phyloP scores from a whole-genome alignment of 2,888 invertebrate genomes.

The Cantharis flavilabris region DNA sequence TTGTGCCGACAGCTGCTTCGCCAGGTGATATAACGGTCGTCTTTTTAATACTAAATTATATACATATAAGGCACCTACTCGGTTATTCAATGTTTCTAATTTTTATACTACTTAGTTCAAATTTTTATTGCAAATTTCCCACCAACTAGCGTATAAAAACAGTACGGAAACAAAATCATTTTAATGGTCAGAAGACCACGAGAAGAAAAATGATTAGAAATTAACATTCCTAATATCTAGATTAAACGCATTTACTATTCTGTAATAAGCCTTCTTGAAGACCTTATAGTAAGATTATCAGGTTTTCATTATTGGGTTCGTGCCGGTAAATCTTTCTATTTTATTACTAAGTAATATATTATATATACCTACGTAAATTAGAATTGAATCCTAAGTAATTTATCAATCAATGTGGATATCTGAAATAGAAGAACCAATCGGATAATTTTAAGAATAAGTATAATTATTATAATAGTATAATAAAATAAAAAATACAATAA shows the following conservation, averaged over 20 bases:
- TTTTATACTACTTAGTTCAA: not conserved
- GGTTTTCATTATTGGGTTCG: not conserved
- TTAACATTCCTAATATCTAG: not conserved
- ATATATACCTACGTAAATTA: not conserved
- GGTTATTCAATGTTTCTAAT: not conserved
- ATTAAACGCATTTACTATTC: not conserved
- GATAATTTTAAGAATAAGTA: too few species aligned
- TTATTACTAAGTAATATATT: not conserved
- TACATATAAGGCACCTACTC: not conserved
- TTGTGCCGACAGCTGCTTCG: conserved; percentile 5
- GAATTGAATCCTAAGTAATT: too few species aligned
- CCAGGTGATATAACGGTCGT: conserved; percentile 20
- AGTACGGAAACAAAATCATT: not conserved
- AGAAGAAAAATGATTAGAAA: not conserved
- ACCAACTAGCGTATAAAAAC: not conserved
- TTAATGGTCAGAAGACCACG: not conserved
- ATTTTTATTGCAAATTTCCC: not conserved
- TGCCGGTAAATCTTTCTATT: not conserved
- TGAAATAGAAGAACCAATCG: too few species aligned
- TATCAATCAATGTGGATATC: too few species aligned
- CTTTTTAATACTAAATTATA: not conserved
- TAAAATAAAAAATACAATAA: too few species aligned
- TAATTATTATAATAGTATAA: too few species aligned
- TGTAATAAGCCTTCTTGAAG: not conserved
- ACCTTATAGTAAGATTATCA: not conserved